Evolutionary conservation across 2,113 vertebrate species (phyloP).

Genomic region (Pelobates fuscus): DNA sequence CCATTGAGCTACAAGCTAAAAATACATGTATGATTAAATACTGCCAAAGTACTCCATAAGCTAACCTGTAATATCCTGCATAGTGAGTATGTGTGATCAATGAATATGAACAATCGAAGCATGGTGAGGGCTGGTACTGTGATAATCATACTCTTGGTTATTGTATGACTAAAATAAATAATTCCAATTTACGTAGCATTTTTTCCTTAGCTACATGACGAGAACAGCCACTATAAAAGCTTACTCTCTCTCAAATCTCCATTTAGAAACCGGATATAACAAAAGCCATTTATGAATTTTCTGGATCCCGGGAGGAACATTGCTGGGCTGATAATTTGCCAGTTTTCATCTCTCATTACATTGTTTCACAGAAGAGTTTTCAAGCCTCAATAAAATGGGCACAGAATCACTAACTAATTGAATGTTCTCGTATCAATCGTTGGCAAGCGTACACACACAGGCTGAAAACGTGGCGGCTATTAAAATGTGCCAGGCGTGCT

Average conservation of each 20-base stretch:
- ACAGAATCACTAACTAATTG: conserved; percentile 29
- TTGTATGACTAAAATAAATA: background rate
- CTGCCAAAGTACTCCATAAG: no score
- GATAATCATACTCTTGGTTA: background rate
- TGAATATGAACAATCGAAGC: background rate
- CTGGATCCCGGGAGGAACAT: conserved; percentile 7
- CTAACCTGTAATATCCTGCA: no score
- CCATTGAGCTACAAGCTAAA: no score
- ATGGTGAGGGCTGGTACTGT: background rate
- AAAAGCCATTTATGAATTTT: conserved; percentile 29
- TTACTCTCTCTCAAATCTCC: conserved; percentile 25
- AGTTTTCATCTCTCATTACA: conserved; percentile 30
- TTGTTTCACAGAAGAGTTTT: conserved; percentile 22
- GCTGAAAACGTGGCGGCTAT: no score
- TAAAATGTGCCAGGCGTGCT: no score
- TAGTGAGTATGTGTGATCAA: no score
- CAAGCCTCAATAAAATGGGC: conserved; percentile 23
- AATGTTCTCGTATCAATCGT: conserved; percentile 29
- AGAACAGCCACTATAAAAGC: conserved; percentile 15
- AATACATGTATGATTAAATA: no score
- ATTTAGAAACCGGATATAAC: conserved; percentile 21
- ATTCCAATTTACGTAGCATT: background rate
- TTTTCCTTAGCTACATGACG: conserved; percentile 1
- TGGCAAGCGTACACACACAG: background rate
- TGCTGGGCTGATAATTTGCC: conserved; percentile 15